A percentile compares a stretch with the other conserved stretches of the same genome.
These are phyloP conservation scores for Microcaecilia unicolor DNA, from an alignment of 2,797 vertebrate species.

Conservation along the genomic window DNA sequence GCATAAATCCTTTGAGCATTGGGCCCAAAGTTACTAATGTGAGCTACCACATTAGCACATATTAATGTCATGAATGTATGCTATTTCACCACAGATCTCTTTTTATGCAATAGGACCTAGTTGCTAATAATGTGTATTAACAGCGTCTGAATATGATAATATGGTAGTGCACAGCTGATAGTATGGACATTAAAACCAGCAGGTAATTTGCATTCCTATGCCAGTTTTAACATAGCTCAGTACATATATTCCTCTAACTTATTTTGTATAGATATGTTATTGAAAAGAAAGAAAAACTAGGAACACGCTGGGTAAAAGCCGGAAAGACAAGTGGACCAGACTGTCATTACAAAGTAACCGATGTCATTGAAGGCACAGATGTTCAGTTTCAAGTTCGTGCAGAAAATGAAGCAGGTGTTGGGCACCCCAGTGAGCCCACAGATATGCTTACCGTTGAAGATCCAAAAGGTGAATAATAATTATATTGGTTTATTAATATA, in stretches of 20 bases:
- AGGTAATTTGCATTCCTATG: neutral
- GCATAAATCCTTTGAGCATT: too few relatives aligned
- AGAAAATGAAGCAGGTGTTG: slow-evolving; percentile 91
- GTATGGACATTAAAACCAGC: too few relatives aligned
- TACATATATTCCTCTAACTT: too few relatives aligned
- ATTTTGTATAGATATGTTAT: slow-evolving; percentile 71
- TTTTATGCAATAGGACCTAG: too few relatives aligned
- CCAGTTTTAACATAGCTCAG: too few relatives aligned
- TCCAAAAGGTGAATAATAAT: slow-evolving; percentile 69
- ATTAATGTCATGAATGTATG: too few relatives aligned
- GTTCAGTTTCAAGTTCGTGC: slow-evolving; percentile 92
- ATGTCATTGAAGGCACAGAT: slow-evolving; percentile 92
- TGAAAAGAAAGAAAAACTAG: slow-evolving; percentile 95
- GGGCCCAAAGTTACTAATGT: too few relatives aligned
- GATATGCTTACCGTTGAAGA: slow-evolving; percentile 87
- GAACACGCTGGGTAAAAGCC: slow-evolving; percentile 93
- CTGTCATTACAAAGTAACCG: slow-evolving; percentile 86
- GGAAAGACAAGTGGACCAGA: slow-evolving; percentile 90
- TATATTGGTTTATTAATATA: neutral
- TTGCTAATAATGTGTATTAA: too few relatives aligned
- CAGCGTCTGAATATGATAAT: too few relatives aligned
- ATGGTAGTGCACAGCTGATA: too few relatives aligned
- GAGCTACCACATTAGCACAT: too few relatives aligned
- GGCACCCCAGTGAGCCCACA: slow-evolving; percentile 91
- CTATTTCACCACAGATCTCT: too few relatives aligned